Evolutionary conservation across 2,113 vertebrate species (phyloP), one percentile per base, ranked within the genome.

Genomic region (Serinus canaria): DNA sequence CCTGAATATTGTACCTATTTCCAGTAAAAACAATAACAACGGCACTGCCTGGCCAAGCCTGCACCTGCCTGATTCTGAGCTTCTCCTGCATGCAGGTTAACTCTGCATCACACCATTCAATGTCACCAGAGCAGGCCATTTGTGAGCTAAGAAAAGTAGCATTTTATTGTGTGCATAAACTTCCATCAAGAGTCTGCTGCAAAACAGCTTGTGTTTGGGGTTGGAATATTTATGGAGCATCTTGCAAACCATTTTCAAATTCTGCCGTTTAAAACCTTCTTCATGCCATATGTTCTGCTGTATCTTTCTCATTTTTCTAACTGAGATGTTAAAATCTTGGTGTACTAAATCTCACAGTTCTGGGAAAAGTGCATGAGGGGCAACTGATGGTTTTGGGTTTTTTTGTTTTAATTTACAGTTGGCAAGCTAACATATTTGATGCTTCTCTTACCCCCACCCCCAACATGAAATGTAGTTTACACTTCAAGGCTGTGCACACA

Each of bases 191-290:
- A 74, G 46, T 56, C 73, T 96, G 85, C 66, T 81, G 73, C 52
- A 79, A 58, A 95, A 64, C 85, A 97, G 90, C 88, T 96, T 85
- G 66, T 87, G 64, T 74, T 96, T 95, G 90, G 68, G 50, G 60
- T 81, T 90, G 39, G 91, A 96, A 85, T 92, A 93, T 80, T 94
- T 96, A 63, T 95, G 83, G 94, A 97, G 35, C 84, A 93, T 87
- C 62, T 82, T 78, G 76, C 77, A 47, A 46, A 77, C 75, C 44
- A 43, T 86, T 90, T 92, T 87, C 55, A 90, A 92, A 93, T 84
- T 95, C 50, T 92, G 64, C 78, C 28, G 1, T 75, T 92, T 67
- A 89, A 72, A 94, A 89, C 87, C 91, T 97, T 95, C 72, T 94
- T 41, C 43, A 13, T 80, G 87, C 87, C 94, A 87, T 95, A 77